Evolutionary conservation across 1,140 invertebrate genomes (phyloP).

Genomic region (Archivesica marissinica): DNA sequence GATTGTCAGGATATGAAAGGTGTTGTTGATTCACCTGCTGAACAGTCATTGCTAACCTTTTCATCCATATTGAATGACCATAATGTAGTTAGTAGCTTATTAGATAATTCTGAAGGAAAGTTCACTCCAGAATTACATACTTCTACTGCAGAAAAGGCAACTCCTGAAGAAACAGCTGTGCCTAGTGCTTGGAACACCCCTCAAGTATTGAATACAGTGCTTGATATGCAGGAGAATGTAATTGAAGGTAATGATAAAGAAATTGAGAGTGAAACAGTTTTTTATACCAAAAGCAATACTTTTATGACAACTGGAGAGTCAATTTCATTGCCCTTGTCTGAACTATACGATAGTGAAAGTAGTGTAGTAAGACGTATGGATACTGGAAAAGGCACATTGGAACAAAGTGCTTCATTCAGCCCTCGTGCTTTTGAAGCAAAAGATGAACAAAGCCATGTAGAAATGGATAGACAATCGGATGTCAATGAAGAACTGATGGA

Average conservation of each 20-base stretch:
- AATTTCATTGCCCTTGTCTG: no score
- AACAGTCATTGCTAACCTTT: no score
- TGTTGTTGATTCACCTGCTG: neutral
- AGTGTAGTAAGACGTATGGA: no score
- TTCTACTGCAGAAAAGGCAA: neutral
- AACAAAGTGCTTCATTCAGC: no score
- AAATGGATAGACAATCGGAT: conserved; percentile 8
- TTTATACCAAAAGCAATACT: no score
- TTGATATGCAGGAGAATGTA: neutral
- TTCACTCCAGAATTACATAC: neutral
- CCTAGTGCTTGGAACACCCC: neutral
- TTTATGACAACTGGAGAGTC: no score
- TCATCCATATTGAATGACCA: no score
- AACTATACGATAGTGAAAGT: no score
- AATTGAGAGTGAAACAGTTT: no score
- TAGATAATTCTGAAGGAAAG: neutral
- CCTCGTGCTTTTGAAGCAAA: neutral
- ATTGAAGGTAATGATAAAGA: no score
- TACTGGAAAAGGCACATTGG: no score
- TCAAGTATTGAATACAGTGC: neutral
- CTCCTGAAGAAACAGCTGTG: neutral
- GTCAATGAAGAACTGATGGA: neutral
- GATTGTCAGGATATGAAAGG: neutral
- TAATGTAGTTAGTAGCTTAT: neutral
- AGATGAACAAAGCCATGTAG: neutral